A percentile compares a stretch with the other conserved stretches of the same genome.
Conservation (phyloP, 2,888 invertebrate genomes). For the Mystacides longicornis region DNA sequence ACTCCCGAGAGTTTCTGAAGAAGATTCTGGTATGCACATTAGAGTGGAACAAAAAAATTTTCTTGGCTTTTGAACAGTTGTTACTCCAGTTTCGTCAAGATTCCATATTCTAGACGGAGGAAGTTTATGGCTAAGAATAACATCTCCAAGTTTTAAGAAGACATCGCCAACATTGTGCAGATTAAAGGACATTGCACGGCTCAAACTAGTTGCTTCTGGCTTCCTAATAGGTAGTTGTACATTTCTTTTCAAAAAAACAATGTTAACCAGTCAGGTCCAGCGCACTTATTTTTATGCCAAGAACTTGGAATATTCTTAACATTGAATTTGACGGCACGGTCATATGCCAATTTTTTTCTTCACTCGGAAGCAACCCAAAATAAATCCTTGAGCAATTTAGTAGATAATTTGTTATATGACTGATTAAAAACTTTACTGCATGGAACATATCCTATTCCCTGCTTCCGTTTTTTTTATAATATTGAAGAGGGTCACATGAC, state of each 20-base stretch:
- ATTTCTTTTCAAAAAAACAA: conserved; percentile 23
- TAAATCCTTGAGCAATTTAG: conserved; percentile 22
- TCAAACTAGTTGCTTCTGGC: conserved; percentile 21
- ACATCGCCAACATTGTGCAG: conserved; percentile 19
- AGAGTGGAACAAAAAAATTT: too few species aligned
- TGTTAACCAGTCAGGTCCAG: conserved; percentile 21
- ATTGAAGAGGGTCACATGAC: conserved; percentile 3
- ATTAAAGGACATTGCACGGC: conserved; percentile 25
- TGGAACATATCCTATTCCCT: neutral
- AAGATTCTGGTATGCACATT: too few species aligned
- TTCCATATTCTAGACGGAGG: conserved; percentile 27
- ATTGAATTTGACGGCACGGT: conserved; percentile 20
- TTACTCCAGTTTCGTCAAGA: conserved; percentile 28
- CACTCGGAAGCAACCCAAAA: conserved; percentile 22
- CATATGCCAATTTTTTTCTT: conserved; percentile 24
- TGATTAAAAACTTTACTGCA: neutral
- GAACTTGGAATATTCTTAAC: conserved; percentile 9
- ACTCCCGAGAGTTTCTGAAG: too few species aligned
- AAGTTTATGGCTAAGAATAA: conserved; percentile 14
- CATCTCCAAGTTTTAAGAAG: conserved; percentile 21
- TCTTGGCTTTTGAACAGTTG: conserved; percentile 28
- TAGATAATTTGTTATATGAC: conserved; percentile 10
- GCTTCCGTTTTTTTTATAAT: neutral
- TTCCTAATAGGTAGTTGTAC: conserved; percentile 19
- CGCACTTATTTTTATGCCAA: conserved; percentile 21